These are phyloP conservation scores for Dasyurus viverrinus DNA, from an alignment of 2,113 vertebrate species.

Conservation along the genomic window DNA sequence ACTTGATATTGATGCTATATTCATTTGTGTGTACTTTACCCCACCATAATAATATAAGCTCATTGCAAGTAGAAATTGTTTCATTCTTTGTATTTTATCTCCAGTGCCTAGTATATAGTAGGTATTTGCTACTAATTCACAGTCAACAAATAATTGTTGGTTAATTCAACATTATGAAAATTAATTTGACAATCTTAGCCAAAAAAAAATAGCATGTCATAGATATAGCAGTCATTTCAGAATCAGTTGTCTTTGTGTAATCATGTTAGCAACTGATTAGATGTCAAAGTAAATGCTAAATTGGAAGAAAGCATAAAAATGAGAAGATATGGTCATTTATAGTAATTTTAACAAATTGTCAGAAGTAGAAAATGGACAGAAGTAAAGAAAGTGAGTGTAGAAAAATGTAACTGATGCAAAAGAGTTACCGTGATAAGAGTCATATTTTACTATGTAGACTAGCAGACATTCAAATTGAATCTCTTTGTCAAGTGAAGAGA, in stretches of 20 bases:
- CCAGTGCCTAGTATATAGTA: too few relatives aligned
- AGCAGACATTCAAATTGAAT: not conserved
- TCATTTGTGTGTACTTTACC: too few relatives aligned
- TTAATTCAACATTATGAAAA: not conserved
- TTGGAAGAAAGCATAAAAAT: not conserved
- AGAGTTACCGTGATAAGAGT: not conserved
- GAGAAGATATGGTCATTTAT: not conserved
- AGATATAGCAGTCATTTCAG: not conserved
- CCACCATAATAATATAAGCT: too few relatives aligned
- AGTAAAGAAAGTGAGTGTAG: not conserved
- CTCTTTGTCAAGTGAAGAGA: not conserved
- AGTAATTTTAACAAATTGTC: not conserved
- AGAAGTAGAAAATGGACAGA: not conserved
- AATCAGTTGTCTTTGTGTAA: not conserved
- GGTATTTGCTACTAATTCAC: too few relatives aligned
- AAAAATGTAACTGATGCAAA: not conserved
- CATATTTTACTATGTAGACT: not conserved
- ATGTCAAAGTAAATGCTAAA: not conserved
- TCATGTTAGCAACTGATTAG: not conserved
- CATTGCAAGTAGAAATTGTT: too few relatives aligned
- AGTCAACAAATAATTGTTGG: not conserved
- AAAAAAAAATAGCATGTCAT: not conserved
- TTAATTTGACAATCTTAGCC: not conserved
- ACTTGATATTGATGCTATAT: too few relatives aligned
- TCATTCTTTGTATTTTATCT: too few relatives aligned